These are phyloP conservation scores for Cosmorhoe ocellata DNA, from an alignment of 2,888 invertebrate species.

Conservation along the genomic window DNA sequence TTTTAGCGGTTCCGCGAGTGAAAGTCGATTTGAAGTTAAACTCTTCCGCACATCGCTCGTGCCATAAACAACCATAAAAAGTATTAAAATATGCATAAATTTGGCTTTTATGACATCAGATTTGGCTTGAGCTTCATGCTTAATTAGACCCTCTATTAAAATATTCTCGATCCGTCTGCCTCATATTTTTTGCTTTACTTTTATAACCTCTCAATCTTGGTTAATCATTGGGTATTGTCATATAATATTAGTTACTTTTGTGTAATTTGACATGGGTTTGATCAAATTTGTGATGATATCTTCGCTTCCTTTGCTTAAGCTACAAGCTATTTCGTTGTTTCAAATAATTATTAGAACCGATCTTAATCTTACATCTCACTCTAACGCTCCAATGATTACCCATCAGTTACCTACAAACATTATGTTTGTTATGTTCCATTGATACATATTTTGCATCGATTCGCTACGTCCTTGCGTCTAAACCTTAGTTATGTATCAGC, in stretches of 20 bases:
- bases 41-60: slow-evolving; percentile 69
- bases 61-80: slow-evolving; percentile 41
- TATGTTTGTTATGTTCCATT: too few species aligned
- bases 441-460: slow-evolving; percentile 34
- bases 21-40: slow-evolving; percentile 70
- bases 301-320: too few species aligned
- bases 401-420: too few species aligned
- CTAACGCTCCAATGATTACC: too few species aligned
- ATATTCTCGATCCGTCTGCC: neutral
- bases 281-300: too few species aligned
- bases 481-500: slow-evolving; percentile 49
- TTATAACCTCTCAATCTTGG: slow-evolving; percentile 7
- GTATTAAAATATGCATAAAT: slow-evolving; percentile 14
- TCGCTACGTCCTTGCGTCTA: slow-evolving; percentile 46
- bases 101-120: slow-evolving; percentile 18
- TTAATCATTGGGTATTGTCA: neutral
- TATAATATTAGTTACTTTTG: too few species aligned
- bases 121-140: slow-evolving; percentile 22
- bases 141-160: slow-evolving; percentile 27
- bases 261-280: too few species aligned
- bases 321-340: too few species aligned
- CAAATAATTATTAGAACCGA: too few species aligned
- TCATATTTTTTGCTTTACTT: slow-evolving; percentile 5
- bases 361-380: too few species aligned
- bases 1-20: slow-evolving; percentile 72